phyloP scores from a whole-genome alignment of 2,888 invertebrate species.

The Falcaria lacertinaria region DNA sequence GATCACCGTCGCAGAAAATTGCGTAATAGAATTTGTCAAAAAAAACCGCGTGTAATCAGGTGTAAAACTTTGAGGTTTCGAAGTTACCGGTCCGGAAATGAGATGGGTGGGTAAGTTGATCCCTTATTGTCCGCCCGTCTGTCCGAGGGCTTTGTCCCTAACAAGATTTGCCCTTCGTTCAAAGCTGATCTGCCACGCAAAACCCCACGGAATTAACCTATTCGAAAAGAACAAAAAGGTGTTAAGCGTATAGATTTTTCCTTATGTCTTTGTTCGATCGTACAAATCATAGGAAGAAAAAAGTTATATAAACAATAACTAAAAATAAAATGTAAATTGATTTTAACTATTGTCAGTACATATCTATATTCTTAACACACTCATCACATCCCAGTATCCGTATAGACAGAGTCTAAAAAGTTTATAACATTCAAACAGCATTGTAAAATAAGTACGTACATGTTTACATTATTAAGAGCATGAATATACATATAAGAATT shows the following conservation, averaged over 20 bases:
- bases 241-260: conserved; percentile 25
- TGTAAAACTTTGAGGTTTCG: conserved; percentile 55
- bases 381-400: too few species aligned
- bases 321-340: too few species aligned
- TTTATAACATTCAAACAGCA: too few species aligned
- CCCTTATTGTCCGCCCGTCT: conserved; percentile 47
- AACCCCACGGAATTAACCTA: conserved; percentile 45
- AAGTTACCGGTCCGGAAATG: conserved; percentile 55
- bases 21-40: conserved; percentile 41
- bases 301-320: too few species aligned
- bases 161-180: conserved; percentile 59
- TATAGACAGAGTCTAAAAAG: too few species aligned
- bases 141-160: conserved; percentile 51
- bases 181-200: conserved; percentile 44
- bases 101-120: conserved; percentile 61
- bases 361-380: too few species aligned
- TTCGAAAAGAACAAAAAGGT: conserved; percentile 31
- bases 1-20: conserved; percentile 32
- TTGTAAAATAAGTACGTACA: too few species aligned
- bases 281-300: too few species aligned
- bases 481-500: not conserved
- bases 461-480: too few species aligned
- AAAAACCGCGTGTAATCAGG: conserved; percentile 50
- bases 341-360: too few species aligned
- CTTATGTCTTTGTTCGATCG: not conserved